Base-by-base conservation (phyloP, 2,113 vertebrate genomes). In the Gopherus flavomarginatus region DNA sequence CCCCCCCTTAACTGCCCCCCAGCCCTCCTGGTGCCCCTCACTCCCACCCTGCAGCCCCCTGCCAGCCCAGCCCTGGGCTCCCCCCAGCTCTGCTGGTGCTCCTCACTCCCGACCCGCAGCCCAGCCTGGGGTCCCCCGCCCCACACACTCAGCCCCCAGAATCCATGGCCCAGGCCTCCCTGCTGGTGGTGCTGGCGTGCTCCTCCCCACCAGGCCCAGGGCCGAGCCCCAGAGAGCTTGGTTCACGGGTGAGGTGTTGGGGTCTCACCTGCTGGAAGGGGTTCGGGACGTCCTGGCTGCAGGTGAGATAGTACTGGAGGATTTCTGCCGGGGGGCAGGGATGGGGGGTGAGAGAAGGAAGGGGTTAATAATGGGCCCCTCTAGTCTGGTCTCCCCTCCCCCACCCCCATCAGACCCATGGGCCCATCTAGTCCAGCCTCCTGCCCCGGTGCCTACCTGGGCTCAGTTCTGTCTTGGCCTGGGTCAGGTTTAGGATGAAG, bases 261-360 rank as follows among this genome's bases (percentile, higher is more conserved):
- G 80, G 56, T 69, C 88, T 96, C 98, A 99, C 99, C 99, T 99
- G 99, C 95, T 99, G 99, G 95, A 99, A 99, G 16, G 99, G 99
- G 96, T 98, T 99, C 97, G 97, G 98, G 96, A 98, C 98, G 50
- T 97, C 98, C 90, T 98, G 98, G 98, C 96, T 98, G 98, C 99
- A 99, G 97, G 98, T 98, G 98, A 99, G 98, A 96, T 99, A 99
- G 97, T 99, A 99, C 96, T 98, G 99, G 98, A 99, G 96, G 96
- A 99, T 98, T 90, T 99, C 99, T 99, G 98, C n/a, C 81, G 53
- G 17, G 17, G 21, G 87, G 54, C 47, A 56, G 52, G 69, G 50
- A 8, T 49, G 47, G 27, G 54, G 56, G 38, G 78, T 29, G 59
- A 52, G 26, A 19, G 52, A n/a, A 93, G 54, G 44, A 26, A 42